Conservation (phyloP, 2,797 vertebrate species). For the Otolemur crassicaudatus region DNA sequence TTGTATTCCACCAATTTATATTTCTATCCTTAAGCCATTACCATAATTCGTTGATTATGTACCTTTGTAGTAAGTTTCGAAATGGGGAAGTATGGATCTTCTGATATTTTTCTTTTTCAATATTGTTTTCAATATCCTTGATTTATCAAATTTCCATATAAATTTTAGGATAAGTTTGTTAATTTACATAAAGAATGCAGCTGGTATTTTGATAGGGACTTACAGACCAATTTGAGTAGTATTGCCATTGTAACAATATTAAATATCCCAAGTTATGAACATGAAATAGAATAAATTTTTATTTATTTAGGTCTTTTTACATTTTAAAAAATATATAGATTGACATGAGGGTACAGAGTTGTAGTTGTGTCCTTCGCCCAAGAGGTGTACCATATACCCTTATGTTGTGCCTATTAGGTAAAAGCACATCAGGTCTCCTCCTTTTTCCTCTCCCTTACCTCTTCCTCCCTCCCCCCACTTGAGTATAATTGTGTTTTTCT, state of each 20-base stretch:
- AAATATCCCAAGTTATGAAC: not conserved
- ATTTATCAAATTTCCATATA: not conserved
- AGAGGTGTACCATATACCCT: no score
- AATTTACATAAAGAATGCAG: not conserved
- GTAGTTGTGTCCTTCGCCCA: no score
- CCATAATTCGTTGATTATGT: not conserved
- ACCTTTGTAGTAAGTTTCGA: slow-evolving; percentile 11
- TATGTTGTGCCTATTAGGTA: no score
- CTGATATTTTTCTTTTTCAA: not conserved
- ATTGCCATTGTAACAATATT: not conserved
- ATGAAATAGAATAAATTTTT: not conserved
- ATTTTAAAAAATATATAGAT: not conserved
- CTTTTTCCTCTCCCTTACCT: no score
- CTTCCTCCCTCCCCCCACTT: no score
- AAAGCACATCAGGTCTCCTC: no score
- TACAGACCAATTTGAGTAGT: not conserved
- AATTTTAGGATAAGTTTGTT: not conserved
- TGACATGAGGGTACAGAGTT: no score
- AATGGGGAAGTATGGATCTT: not conserved
- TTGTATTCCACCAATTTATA: not conserved
- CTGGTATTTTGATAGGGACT: not conserved
- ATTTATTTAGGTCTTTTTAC: not conserved
- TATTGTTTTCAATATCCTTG: not conserved
- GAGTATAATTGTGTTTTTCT: no score
- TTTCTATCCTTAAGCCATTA: not conserved